Conservation (phyloP, 2,797 vertebrate genomes). For the Carapus acus region DNA sequence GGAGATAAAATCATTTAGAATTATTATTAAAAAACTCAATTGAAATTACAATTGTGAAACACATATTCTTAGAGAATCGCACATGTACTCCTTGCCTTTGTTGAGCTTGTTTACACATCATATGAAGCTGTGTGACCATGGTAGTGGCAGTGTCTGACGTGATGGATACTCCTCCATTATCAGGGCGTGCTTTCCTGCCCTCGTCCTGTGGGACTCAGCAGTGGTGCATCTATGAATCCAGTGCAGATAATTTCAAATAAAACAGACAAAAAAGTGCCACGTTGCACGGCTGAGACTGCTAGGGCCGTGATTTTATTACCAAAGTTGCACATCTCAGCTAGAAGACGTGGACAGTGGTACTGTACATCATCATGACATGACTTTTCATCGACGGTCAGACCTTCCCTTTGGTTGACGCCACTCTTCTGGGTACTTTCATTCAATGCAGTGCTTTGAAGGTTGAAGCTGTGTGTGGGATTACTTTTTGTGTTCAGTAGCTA, state of each 20-base stretch:
- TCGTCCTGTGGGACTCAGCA: slow-evolving; percentile 45
- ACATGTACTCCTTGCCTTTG: too few species aligned
- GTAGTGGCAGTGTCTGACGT: slow-evolving; percentile 47
- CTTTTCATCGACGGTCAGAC: slow-evolving; percentile 30
- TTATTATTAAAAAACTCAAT: too few species aligned
- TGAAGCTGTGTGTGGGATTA: too few species aligned
- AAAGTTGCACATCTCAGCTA: slow-evolving; percentile 42
- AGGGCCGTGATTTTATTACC: slow-evolving; percentile 35
- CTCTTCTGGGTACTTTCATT: too few species aligned
- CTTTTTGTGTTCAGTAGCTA: too few species aligned
- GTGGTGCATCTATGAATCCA: slow-evolving; percentile 62
- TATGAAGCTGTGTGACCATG: too few species aligned
- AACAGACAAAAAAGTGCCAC: slow-evolving; percentile 47
- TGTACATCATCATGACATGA: slow-evolving; percentile 21
- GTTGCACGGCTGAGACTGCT: slow-evolving; percentile 38
- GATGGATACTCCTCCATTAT: slow-evolving; percentile 69
- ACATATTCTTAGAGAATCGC: too few species aligned
- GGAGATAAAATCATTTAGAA: too few species aligned
- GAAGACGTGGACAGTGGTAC: slow-evolving; percentile 27
- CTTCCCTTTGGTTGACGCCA: slow-evolving; percentile 2
- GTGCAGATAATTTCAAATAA: slow-evolving; percentile 64
- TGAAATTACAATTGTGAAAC: too few species aligned
- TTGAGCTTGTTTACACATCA: too few species aligned
- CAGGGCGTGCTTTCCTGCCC: slow-evolving; percentile 47
- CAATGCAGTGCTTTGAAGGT: too few species aligned